phyloP scores from a whole-genome alignment of 2,113 vertebrate species.

The Pampusana beccarii region DNA sequence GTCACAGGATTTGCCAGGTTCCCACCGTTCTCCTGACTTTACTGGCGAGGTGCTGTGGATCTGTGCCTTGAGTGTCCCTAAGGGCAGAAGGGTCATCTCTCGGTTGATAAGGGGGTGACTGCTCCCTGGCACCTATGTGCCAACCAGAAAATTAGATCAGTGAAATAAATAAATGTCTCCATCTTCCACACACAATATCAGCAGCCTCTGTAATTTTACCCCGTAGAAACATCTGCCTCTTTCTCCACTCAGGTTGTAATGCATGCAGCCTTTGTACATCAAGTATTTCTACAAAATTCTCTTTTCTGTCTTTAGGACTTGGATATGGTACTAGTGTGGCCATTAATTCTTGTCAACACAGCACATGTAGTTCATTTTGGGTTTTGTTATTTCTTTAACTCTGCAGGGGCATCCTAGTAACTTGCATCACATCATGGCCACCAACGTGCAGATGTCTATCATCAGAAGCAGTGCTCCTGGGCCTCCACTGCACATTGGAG shows the following conservation, averaged over 20 bases:
- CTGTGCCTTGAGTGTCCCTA: background rate
- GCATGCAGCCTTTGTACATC: background rate
- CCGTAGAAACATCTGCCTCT: background rate
- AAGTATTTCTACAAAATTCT: background rate
- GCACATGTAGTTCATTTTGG: background rate
- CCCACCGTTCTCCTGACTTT: background rate
- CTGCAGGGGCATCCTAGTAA: constrained; percentile 92
- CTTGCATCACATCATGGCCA: constrained; percentile 92
- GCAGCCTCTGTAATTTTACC: background rate
- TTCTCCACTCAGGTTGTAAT: background rate
- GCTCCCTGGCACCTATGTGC: background rate
- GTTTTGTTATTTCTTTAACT: background rate
- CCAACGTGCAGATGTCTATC: constrained; percentile 92
- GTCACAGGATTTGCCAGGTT: background rate
- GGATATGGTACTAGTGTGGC: background rate
- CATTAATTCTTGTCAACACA: background rate
- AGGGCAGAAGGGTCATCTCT: background rate
- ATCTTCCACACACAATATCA: background rate
- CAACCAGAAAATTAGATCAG: background rate
- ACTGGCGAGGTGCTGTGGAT: background rate
- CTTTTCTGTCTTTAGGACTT: background rate
- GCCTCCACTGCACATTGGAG: constrained; percentile 87
- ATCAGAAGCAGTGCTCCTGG: constrained; percentile 89
- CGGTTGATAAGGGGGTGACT: background rate
- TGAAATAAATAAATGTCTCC: background rate